Conservation (phyloP, 2,888 invertebrate genomes). For the Drosophila anomalata region DNA sequence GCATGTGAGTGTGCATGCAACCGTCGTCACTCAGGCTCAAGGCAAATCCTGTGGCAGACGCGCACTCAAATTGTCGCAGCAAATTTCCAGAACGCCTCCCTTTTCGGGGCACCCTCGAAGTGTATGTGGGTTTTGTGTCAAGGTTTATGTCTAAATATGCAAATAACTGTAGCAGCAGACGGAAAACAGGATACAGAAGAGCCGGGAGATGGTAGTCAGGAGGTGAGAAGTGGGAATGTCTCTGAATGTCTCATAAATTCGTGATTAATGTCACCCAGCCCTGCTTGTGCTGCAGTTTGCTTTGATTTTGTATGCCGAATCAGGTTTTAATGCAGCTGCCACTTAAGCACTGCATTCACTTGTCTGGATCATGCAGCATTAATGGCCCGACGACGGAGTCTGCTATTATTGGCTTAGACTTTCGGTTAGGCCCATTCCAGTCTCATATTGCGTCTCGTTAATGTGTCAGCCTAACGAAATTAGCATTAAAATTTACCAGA, state of each 20-base stretch:
- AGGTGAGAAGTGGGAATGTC: background rate
- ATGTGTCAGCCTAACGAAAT: slow-evolving; percentile 69
- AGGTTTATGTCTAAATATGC: slow-evolving; percentile 45
- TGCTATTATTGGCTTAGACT: slow-evolving; percentile 57
- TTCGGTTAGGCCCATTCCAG: slow-evolving; percentile 14
- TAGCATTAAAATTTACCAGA: slow-evolving; percentile 73
- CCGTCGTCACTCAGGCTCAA: slow-evolving; percentile 35
- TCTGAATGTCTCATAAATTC: slow-evolving; percentile 45
- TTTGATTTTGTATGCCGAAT: slow-evolving; percentile 45
- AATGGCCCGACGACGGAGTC: slow-evolving; percentile 35
- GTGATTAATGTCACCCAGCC: slow-evolving; percentile 43
- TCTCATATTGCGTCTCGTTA: slow-evolving; percentile 58
- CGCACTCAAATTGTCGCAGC: slow-evolving; percentile 63
- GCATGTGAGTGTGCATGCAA: slow-evolving; percentile 40
- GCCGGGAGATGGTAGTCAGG: background rate
- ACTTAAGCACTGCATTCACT: slow-evolving; percentile 43
- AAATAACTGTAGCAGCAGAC: slow-evolving; percentile 22
- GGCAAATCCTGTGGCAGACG: slow-evolving; percentile 44
- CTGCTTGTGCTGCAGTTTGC: slow-evolving; percentile 7
- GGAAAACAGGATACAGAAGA: background rate
- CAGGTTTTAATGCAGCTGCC: slow-evolving; percentile 45
- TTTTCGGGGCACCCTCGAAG: slow-evolving; percentile 10
- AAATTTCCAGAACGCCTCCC: slow-evolving; percentile 33
- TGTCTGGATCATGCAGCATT: slow-evolving; percentile 45
- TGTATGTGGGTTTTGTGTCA: slow-evolving; percentile 25